Base-by-base conservation (phyloP, 2,888 invertebrate genomes). In the Hyposoter didymator region DNA sequence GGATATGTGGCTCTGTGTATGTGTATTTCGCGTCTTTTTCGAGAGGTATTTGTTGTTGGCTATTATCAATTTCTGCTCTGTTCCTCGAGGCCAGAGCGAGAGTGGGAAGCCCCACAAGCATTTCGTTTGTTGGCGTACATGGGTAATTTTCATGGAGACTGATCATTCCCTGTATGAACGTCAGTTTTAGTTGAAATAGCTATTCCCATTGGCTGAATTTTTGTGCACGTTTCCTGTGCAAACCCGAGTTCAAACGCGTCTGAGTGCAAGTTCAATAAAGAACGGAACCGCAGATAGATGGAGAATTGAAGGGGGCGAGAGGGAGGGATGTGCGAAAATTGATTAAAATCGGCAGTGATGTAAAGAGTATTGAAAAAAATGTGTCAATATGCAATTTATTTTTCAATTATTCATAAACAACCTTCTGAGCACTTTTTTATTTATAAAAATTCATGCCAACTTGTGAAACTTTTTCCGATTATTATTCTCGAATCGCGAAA, bases 111-210 rank as follows among this genome's bases (percentile, higher is more conserved):
- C 28, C 28, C 28, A 28, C 28, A 28, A 28, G 14, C 59, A 22
- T 59, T 28, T 59, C 59, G 14, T 59, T 59, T 59, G 59, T 59
- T 59, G 28, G 59, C 59, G 59, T 14, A 59, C 59, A 59, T 59
- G 12, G 59, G 28, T 59, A 59, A 59, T 28, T 28, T 59, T 28
- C 59, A 59, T 28, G 59, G 59, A 59, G 59, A 59, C 59, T 59
- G 28, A 59, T 28, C 70, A 28, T 47, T 64, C 35, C 35, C 64
- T 8, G 35, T 35, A 35, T 35, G 19, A 66, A 66, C 39, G 35
- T 66, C 64, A 39, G 64, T 66, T 66, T 66, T 66, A 10, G 39
- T 39, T 35, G 35, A 39, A 66, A 66, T 8, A 66, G 39, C 64
- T n/a, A n/a, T 14, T 28, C 14, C 59, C 14, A 28, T 14, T 59